A percentile compares a stretch with the other conserved stretches of the same genome.
These are phyloP conservation scores for Hypotaenidia okinawae DNA, from an alignment of 2,797 vertebrate species.

Conservation along the genomic window DNA sequence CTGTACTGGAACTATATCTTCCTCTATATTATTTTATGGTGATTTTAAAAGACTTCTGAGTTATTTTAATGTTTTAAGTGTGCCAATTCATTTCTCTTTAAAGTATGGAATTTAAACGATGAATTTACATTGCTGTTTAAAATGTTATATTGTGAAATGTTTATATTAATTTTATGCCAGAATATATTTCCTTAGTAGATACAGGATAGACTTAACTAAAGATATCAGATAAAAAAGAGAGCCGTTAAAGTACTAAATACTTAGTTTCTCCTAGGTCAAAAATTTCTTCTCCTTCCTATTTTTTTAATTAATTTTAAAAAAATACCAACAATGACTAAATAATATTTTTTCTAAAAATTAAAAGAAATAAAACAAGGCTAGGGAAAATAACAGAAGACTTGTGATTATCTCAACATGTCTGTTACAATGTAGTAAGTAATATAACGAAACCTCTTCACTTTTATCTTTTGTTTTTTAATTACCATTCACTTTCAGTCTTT, in stretches of 20 bases:
- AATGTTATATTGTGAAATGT: background rate
- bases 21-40: background rate
- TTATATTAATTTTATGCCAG: background rate
- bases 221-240: background rate
- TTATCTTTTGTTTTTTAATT: background rate
- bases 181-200: background rate
- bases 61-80: background rate
- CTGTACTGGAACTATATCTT: too few species aligned
- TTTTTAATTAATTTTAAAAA: background rate
- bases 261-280: background rate
- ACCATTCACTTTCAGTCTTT: background rate
- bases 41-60: background rate
- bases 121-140: background rate
- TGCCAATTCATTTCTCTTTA: background rate
- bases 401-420: background rate
- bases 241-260: background rate
- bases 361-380: background rate
- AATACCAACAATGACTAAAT: background rate
- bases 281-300: background rate
- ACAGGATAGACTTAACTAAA: background rate
- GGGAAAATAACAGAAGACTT: background rate
- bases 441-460: background rate
- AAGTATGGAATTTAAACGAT: background rate
- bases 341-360: background rate
- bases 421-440: background rate